Evolutionary conservation across 1,140 invertebrate species (phyloP).

Genomic region (Mactra quadrangularis): DNA sequence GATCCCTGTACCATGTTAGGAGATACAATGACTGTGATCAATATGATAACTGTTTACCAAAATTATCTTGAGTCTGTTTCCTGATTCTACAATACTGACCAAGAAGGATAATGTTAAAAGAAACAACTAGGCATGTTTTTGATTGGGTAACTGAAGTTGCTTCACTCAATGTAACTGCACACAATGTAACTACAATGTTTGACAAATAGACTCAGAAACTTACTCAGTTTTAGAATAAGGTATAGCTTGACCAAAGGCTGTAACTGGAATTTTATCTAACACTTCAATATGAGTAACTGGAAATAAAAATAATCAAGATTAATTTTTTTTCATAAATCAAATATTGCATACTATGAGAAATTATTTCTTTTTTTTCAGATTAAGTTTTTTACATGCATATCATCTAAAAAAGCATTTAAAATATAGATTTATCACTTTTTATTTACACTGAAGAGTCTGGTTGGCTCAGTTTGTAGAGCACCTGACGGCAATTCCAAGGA

Average conservation of each 20-base stretch:
- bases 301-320: background rate
- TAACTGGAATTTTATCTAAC: constrained; percentile 61
- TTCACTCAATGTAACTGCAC: background rate
- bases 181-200: background rate
- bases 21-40: too few species aligned
- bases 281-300: constrained; percentile 64
- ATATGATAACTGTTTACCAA: background rate
- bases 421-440: too few species aligned
- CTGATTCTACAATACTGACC: background rate
- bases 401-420: too few species aligned
- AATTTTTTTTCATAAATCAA: background rate
- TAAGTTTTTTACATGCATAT: too few species aligned
- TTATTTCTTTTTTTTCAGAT: too few species aligned
- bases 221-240: constrained; percentile 59
- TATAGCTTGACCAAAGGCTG: constrained; percentile 63
- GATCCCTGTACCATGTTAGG: too few species aligned
- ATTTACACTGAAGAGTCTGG: too few species aligned
- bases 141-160: background rate
- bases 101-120: background rate
- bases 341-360: background rate
- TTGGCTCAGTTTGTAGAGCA: background rate
- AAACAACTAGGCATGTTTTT: background rate
- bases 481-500: background rate
- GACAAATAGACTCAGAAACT: constrained; percentile 18
- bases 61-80: background rate